Evolutionary conservation across 2,797 vertebrate genomes (phyloP).

Genomic region (Pseudochirops cupreus): DNA sequence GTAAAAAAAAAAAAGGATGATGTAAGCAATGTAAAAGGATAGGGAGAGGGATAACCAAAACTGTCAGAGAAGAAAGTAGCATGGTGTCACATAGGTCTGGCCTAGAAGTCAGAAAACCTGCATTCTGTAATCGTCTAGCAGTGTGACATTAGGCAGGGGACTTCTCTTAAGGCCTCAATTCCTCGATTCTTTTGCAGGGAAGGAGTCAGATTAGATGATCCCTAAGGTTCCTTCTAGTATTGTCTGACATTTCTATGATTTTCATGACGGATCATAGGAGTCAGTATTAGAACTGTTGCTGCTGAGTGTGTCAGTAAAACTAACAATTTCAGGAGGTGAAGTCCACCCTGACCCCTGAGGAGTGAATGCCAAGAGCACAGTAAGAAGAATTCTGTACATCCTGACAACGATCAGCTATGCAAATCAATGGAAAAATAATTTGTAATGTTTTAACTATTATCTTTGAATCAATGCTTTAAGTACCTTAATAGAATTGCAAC

Average conservation of each 20-base stretch:
- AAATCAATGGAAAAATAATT: slow-evolving; percentile 35
- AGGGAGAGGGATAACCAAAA: not conserved
- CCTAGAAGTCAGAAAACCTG: not conserved
- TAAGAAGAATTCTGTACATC: slow-evolving; percentile 18
- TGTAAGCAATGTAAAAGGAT: not conserved
- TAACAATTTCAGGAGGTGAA: slow-evolving; percentile 22
- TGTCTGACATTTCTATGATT: not conserved
- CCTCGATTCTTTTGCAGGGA: not conserved
- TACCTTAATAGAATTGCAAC: not conserved
- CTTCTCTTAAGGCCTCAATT: not conserved
- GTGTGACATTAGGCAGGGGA: not conserved
- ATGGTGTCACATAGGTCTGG: not conserved
- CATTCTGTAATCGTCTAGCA: not conserved
- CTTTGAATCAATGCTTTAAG: slow-evolving; percentile 62
- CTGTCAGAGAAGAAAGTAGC: not conserved
- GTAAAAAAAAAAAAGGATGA: not conserved
- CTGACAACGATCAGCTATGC: slow-evolving; percentile 64
- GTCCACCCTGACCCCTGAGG: slow-evolving; percentile 35
- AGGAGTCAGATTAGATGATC: not conserved
- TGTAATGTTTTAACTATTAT: slow-evolving; percentile 55
- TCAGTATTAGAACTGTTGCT: not conserved
- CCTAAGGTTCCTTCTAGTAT: not conserved
- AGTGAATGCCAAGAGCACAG: slow-evolving; percentile 45
- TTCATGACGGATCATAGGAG: not conserved
- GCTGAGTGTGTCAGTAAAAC: not conserved